phyloP scores from a whole-genome alignment of 30 jellyfish, hydroid and myxozoan species.

The Catostylus mosaicus region DNA sequence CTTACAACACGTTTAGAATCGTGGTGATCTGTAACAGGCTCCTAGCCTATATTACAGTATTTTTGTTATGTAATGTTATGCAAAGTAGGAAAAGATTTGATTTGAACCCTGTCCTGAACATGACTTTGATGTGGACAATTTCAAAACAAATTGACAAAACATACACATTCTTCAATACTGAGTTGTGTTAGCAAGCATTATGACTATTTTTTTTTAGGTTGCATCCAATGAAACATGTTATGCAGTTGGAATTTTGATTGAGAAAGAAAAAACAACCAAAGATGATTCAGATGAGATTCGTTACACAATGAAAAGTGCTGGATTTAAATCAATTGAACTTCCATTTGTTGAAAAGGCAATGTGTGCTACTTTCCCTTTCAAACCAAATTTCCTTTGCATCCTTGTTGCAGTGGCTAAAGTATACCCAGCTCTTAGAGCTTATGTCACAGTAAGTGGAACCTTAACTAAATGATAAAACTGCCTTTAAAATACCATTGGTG shows the following conservation, averaged over 20 bases:
- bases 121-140: too few species aligned
- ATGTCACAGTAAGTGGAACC: slow-evolving; percentile 38
- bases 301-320: slow-evolving; percentile 47
- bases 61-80: too few species aligned
- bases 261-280: slow-evolving; percentile 35
- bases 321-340: slow-evolving; percentile 29
- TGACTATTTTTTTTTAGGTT: slow-evolving; percentile 17
- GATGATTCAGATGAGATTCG: slow-evolving; percentile 39
- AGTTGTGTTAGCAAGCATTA: background rate
- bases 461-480: too few species aligned
- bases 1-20: too few species aligned
- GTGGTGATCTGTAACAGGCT: too few species aligned
- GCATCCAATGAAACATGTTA: slow-evolving; percentile 45
- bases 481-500: too few species aligned
- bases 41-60: too few species aligned
- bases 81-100: too few species aligned
- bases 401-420: slow-evolving; percentile 56
- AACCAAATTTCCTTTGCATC: slow-evolving; percentile 43
- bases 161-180: background rate
- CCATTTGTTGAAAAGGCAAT: slow-evolving; percentile 56
- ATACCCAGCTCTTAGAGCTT: slow-evolving; percentile 54
- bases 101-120: too few species aligned
- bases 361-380: slow-evolving; percentile 62
- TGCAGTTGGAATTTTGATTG: slow-evolving; percentile 58
- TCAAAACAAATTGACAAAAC: too few species aligned